Evolutionary conservation across 2,113 vertebrate genomes (phyloP), one percentile per base, ranked within the genome.

Genomic region (Coptodon rendalli): DNA sequence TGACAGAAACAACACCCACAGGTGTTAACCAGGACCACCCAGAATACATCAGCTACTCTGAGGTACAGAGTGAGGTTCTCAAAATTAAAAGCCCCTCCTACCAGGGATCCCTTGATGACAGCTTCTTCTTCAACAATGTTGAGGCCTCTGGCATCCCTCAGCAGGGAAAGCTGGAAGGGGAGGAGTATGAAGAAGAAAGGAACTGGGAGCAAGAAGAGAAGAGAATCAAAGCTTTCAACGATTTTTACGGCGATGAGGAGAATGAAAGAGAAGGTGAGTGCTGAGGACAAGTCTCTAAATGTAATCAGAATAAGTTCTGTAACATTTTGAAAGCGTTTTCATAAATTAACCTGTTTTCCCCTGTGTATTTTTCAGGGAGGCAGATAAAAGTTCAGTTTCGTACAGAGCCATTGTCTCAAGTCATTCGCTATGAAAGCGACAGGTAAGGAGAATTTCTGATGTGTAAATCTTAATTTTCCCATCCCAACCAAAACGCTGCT

Each of bases 221-320:
- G 83, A 93, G 96, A 89, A 96, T 96, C 52, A 85, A 95, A 48
- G 96, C 95, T 52, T 97, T 96, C 89, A 88, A 94, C n/a, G 76
- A 83, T 68, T 96, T 94, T 85, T 96, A 96, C 14, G 73, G 94
- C 43, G 79, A 89, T 2, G 86, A 84, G 19, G 90, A 92, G 9
- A 29, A 80, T 12, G 84, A 52, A 34, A 59, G 81, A 90, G 89
- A 76, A 56, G 93, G 96, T 96, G 81, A 89, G 95, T 89, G n/a
- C 9, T 36, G 5, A 56, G 22, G 19, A 40, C 4, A 57, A 27
- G 24, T 17, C 11, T 81, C 38, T 56, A 3, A 34, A 27, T n/a
- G 7, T 83, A 17, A 48, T 34, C 3, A 11, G 13, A 66, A 34
- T 45, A 14, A 86, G 24, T 14, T 36, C 11, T 63, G 40, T 19